Conservation (phyloP, 2,888 invertebrate genomes). For the Chymomyza caudatula region DNA sequence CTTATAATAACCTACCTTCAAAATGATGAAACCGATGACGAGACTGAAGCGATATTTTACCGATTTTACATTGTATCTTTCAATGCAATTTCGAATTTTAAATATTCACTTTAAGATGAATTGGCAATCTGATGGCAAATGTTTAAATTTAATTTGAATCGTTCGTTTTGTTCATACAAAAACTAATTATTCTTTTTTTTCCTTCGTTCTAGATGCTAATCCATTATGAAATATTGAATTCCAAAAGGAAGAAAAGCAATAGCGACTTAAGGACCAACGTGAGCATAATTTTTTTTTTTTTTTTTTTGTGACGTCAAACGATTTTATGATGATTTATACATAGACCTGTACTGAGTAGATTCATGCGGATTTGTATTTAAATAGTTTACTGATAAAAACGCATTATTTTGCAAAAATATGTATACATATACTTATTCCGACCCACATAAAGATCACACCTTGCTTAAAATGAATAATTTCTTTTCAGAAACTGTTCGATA, state of each 20-base stretch:
- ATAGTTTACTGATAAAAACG: conserved; percentile 36
- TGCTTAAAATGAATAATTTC: not conserved
- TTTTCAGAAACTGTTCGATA: not conserved
- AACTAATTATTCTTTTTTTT: too few relatives aligned
- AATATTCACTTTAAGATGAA: conserved; percentile 63
- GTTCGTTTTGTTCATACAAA: not conserved
- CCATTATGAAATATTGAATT: not conserved
- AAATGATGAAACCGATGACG: conserved; percentile 76
- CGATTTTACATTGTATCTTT: conserved; percentile 50
- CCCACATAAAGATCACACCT: not conserved
- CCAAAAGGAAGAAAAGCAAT: not conserved
- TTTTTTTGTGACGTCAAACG: not conserved
- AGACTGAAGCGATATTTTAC: conserved; percentile 68
- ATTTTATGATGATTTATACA: conserved; percentile 16
- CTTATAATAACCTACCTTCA: conserved; percentile 30
- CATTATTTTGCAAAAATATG: not conserved
- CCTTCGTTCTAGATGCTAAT: too few relatives aligned
- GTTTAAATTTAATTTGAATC: not conserved
- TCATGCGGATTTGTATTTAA: conserved; percentile 43
- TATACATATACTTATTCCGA: too few relatives aligned
- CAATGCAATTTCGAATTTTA: conserved; percentile 52
- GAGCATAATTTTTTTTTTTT: not conserved
- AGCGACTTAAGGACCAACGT: not conserved
- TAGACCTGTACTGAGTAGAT: conserved; percentile 17
- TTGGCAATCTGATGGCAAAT: conserved; percentile 61